Evolutionary conservation across 2,797 vertebrate species (phyloP), one percentile per base, ranked within the genome.

Genomic region (Columba guinea): DNA sequence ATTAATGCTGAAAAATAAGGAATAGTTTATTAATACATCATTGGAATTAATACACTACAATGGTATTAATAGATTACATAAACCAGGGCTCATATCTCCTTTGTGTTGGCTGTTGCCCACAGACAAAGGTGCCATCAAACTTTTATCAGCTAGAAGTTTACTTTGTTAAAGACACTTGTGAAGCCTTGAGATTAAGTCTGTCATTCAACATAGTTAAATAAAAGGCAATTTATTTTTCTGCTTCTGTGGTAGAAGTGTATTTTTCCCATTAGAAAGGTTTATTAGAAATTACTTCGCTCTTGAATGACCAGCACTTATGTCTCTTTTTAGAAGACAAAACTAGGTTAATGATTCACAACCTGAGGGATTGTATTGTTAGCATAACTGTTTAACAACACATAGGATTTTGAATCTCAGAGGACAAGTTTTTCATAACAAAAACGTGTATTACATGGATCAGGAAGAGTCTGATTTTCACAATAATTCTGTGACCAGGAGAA

Each of bases 331-430:
- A 92, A 89, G 81, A 94, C 56, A 69, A 52, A 89, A 83, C 53
- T 8, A 44, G 51, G 96, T 95, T 96, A 95, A 94, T 95, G 76
- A 97, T 96, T 96, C 89, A 94, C 81, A 88, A 21, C 21, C 56
- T 75, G 26, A 91, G 68, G 41, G 90, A 67, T 6, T 59, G 27
- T 35, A 19, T 39, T 65, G 34, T 74, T 73, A 60, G 46, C 19
- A 5, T 32, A 90, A 56, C 32, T 64, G 37, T 17, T 7, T 37
- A 94, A 89, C 81, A 89, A 73, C 32, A 80, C 0, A 0, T 10
- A 70, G 49, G 60, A 87, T 88, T 94, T 91, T 58, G 32, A 73
- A 74, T 34, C 48, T 80, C 34, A 22, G 28, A 82, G 65, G 34
- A 4, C 1, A 4, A 4, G 14, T 77, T 96, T 94, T 93, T 65